A percentile compares a stretch with the other conserved stretches of the same genome.
Evolutionary conservation across 2,797 vertebrate genomes (phyloP).

Genomic region (Tympanoctomys barrerae): DNA sequence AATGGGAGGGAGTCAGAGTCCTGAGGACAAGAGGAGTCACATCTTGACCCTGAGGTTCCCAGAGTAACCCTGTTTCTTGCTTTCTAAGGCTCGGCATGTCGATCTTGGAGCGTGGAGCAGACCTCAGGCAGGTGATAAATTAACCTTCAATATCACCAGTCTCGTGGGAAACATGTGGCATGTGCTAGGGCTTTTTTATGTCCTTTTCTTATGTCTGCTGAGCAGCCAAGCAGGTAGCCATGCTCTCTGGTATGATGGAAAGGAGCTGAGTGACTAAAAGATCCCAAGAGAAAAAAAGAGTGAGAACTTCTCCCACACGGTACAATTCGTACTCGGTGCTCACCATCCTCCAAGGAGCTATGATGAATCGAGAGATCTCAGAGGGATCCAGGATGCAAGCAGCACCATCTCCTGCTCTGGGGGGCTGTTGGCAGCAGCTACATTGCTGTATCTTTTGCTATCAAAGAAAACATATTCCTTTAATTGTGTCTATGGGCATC

Average conservation of each 20-base stretch:
- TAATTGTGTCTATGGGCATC: constrained; percentile 45
- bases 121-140: constrained; percentile 22
- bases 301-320: background rate
- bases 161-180: background rate
- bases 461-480: constrained; percentile 49
- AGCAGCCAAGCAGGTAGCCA: constrained; percentile 27
- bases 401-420: constrained; percentile 9
- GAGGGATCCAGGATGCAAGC: background rate
- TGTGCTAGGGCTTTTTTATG: background rate
- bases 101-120: background rate
- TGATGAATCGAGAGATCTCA: constrained; percentile 19
- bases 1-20: background rate
- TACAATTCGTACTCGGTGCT: background rate
- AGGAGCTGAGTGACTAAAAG: constrained; percentile 14
- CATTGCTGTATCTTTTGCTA: constrained; percentile 37
- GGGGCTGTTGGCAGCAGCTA: background rate
- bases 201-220: constrained; percentile 22
- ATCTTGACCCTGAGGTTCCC: constrained; percentile 15
- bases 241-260: constrained; percentile 7
- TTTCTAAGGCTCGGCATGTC: constrained; percentile 22
- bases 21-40: background rate
- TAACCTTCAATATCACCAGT: constrained; percentile 43
- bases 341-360: background rate
- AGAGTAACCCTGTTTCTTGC: constrained; percentile 5
- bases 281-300: background rate